Conservation (phyloP, 2,113 vertebrate species). For the Atherinomorus stipes region DNA sequence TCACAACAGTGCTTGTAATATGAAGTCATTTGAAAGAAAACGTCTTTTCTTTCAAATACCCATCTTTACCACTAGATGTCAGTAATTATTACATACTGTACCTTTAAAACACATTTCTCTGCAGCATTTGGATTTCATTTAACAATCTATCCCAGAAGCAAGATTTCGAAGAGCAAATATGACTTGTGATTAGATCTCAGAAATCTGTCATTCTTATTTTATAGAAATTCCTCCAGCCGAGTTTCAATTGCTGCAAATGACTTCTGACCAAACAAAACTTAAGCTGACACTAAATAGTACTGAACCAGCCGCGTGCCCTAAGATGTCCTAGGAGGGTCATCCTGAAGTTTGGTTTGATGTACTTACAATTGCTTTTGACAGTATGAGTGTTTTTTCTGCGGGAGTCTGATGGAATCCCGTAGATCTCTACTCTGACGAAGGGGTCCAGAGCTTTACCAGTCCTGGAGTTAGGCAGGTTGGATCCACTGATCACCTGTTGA, state of each 20-base stretch:
- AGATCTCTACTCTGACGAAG: slow-evolving; percentile 85
- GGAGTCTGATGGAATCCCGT: slow-evolving; percentile 83
- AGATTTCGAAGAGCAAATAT: neutral
- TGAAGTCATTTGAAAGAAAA: no score
- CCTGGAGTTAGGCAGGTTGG: slow-evolving; percentile 73
- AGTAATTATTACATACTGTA: no score
- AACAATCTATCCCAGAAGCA: neutral
- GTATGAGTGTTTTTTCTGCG: slow-evolving; percentile 79
- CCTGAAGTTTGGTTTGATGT: neutral
- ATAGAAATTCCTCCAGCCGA: neutral
- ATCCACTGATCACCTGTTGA: slow-evolving; percentile 89
- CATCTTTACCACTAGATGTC: no score
- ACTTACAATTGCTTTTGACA: slow-evolving; percentile 88
- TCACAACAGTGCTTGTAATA: no score
- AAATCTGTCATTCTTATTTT: neutral
- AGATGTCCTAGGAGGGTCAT: neutral
- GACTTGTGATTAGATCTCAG: neutral
- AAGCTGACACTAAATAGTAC: neutral
- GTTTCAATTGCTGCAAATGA: neutral
- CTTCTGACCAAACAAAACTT: no score
- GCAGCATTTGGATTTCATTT: neutral
- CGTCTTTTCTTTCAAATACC: no score
- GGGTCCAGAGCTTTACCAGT: slow-evolving; percentile 81
- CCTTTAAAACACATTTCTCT: no score
- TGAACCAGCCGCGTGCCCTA: neutral